Evolutionary conservation across 2,113 vertebrate species (phyloP).

Genomic region (Amia ocellicauda): DNA sequence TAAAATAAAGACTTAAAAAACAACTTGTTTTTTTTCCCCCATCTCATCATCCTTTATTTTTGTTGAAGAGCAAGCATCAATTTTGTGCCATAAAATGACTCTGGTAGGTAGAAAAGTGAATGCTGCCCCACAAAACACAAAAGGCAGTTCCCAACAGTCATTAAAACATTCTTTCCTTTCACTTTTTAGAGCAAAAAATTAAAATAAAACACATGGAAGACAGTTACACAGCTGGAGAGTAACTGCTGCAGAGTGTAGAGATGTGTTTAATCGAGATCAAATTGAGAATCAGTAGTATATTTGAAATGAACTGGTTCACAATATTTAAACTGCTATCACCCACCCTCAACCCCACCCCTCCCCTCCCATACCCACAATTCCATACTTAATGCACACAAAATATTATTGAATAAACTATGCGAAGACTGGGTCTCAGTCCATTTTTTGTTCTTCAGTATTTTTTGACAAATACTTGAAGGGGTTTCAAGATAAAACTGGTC

Average conservation of each 20-base stretch:
- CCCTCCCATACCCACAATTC: constrained; percentile 33
- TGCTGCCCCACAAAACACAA: constrained; percentile 63
- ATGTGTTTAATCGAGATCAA: constrained; percentile 45
- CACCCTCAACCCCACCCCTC: constrained; percentile 28
- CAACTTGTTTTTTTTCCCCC: constrained; percentile 40
- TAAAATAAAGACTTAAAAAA: no score
- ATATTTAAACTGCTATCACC: constrained; percentile 24
- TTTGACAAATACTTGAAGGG: not conserved
- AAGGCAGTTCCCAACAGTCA: constrained; percentile 57
- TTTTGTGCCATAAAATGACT: constrained; percentile 64
- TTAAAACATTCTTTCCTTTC: constrained; percentile 43
- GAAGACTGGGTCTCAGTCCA: not conserved
- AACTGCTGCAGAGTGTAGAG: constrained; percentile 16
- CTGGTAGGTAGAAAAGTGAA: constrained; percentile 67
- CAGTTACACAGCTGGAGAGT: constrained; percentile 31
- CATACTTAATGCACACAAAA: constrained; percentile 39
- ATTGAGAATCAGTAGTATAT: constrained; percentile 58
- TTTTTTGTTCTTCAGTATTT: no score
- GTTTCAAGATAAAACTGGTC: not conserved
- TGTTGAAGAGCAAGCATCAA: constrained; percentile 72
- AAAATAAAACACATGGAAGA: constrained; percentile 32
- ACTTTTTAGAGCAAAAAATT: constrained; percentile 45
- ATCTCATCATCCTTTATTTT: constrained; percentile 71
- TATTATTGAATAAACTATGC: not conserved
- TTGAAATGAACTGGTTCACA: constrained; percentile 8